Evolutionary conservation across 2,888 invertebrate genomes (phyloP).

Genomic region (Marasmarcha lunaedactyla): DNA sequence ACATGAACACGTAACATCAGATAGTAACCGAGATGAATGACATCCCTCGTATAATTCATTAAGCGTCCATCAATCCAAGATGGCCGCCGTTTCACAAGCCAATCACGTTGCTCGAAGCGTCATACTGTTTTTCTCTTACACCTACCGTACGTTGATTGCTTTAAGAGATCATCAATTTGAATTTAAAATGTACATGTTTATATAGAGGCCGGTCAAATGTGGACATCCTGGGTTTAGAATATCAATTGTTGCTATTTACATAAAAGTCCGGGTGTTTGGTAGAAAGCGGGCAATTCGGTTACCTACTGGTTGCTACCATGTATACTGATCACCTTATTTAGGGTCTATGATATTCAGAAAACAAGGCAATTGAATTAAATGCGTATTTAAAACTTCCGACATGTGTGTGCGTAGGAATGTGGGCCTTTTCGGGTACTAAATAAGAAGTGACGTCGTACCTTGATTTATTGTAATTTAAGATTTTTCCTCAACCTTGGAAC

Average conservation of each 20-base stretch:
- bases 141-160: constrained; percentile 57
- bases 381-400: constrained; percentile 52
- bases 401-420: constrained; percentile 24
- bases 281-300: constrained; percentile 70
- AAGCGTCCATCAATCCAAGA: constrained; percentile 28
- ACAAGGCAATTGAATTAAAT: constrained; percentile 45
- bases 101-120: constrained; percentile 51
- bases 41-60: constrained; percentile 9
- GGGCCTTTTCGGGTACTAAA: background rate
- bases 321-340: constrained; percentile 47
- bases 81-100: constrained; percentile 51
- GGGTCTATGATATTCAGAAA: constrained; percentile 40
- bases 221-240: constrained; percentile 55
- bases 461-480: background rate
- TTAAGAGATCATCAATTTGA: constrained; percentile 65
- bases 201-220: constrained; percentile 67
- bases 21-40: constrained; percentile 6
- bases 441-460: background rate
- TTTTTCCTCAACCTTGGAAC: background rate
- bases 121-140: constrained; percentile 52
- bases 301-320: constrained; percentile 49
- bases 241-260: constrained; percentile 62
- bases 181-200: constrained; percentile 61
- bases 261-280: constrained; percentile 66
- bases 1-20: no score